Percentiles rank a stretch among this genome's conserved stretches.
Conservation (phyloP, 2,888 invertebrate species). For the Amphipoea lucens region DNA sequence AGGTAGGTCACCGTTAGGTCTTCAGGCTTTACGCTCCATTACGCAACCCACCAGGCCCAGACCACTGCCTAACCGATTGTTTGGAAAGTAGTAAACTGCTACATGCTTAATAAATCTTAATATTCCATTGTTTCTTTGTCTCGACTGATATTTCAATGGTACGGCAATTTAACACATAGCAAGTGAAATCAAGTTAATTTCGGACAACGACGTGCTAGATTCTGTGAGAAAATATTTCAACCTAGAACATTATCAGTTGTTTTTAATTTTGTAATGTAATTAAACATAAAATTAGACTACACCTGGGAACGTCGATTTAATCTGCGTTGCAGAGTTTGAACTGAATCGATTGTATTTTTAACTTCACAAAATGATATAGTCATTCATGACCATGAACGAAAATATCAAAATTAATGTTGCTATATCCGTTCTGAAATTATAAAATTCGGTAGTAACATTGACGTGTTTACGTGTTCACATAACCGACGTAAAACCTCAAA, state of each 20-base stretch:
- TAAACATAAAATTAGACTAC: constrained; percentile 3
- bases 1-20: constrained; percentile 51
- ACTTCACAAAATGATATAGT: constrained; percentile 26
- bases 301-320: constrained; percentile 5
- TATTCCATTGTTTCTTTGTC: constrained; percentile 81
- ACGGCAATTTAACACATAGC: constrained; percentile 68
- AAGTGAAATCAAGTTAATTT: constrained; percentile 72
- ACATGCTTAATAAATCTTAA: constrained; percentile 79
- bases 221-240: constrained; percentile 56
- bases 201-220: constrained; percentile 65
- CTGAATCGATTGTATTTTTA: constrained; percentile 16
- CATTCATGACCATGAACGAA: constrained; percentile 68
- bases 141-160: constrained; percentile 73
- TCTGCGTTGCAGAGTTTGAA: neutral
- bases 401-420: constrained; percentile 65
- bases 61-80: constrained; percentile 68
- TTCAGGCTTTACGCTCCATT: constrained; percentile 58
- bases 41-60: constrained; percentile 52
- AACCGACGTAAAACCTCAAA: constrained; percentile 26
- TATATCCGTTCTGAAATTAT: constrained; percentile 68
- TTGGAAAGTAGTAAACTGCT: constrained; percentile 74
- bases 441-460: constrained; percentile 53
- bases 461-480: constrained; percentile 36
- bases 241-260: constrained; percentile 22
- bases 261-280: constrained; percentile 41